Evolutionary conservation across 1,140 invertebrate species (phyloP).

Genomic region (Bombus haemorrhoidalis): DNA sequence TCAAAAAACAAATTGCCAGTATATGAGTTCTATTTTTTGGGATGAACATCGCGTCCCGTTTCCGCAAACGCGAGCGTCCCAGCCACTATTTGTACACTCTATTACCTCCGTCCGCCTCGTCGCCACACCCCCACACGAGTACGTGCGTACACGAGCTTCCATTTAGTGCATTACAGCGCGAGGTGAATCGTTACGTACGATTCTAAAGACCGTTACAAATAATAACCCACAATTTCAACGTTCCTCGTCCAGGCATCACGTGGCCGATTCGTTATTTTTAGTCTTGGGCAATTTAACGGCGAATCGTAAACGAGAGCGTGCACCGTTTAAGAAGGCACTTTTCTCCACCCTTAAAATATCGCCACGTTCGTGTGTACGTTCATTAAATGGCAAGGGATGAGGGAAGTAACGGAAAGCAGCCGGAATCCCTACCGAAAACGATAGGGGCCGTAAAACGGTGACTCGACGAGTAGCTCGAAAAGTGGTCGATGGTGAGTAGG

Average conservation of each 20-base stretch:
- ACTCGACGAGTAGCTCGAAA: constrained; percentile 51
- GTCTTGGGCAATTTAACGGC: constrained; percentile 7
- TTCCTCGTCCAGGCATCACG: neutral
- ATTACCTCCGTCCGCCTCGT: constrained; percentile 2
- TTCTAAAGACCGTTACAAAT: constrained; percentile 18
- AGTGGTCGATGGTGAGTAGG: constrained; percentile 53
- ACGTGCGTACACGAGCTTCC: constrained; percentile 25
- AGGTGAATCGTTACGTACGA: constrained; percentile 9
- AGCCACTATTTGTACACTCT: constrained; percentile 38
- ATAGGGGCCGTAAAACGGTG: constrained; percentile 44
- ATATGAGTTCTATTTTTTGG: constrained; percentile 22
- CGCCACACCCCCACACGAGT: neutral
- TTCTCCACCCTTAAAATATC: neutral
- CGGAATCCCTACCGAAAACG: constrained; percentile 17
- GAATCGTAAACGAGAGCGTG: constrained; percentile 16
- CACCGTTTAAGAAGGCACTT: neutral
- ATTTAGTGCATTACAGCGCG: neutral
- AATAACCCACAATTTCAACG: constrained; percentile 39
- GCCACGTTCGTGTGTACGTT: constrained; percentile 34
- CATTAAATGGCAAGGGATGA: constrained; percentile 4
- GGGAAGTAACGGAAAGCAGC: neutral
- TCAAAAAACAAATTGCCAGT: constrained; percentile 6
- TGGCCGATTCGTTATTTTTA: constrained; percentile 31
- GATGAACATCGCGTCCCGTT: constrained; percentile 2
- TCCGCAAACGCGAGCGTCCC: neutral